Conservation (phyloP, 2,888 invertebrate genomes). For the Epirrita christyi region DNA sequence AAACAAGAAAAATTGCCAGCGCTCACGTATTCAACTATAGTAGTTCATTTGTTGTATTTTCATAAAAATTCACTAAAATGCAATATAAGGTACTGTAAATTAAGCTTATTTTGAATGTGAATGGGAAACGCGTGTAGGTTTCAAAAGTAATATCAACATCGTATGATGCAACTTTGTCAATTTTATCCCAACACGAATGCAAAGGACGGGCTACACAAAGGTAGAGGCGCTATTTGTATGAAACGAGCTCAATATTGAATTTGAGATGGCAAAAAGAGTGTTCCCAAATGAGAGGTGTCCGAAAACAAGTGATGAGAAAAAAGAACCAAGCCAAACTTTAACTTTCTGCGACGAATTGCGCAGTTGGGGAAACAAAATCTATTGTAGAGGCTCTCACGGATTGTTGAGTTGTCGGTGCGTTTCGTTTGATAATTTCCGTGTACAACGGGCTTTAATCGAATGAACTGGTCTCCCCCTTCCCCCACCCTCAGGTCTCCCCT, state of each 20-base stretch:
- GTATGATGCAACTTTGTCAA: constrained; percentile 34
- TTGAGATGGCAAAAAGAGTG: constrained; percentile 45
- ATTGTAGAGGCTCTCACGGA: constrained; percentile 75
- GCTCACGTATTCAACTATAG: no score
- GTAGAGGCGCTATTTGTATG: constrained; percentile 47
- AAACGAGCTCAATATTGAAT: constrained; percentile 52
- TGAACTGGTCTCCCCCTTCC: constrained; percentile 56
- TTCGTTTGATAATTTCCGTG: constrained; percentile 82
- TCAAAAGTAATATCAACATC: constrained; percentile 26
- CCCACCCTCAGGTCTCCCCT: constrained; percentile 21
- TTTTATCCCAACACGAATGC: constrained; percentile 36
- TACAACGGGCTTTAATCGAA: constrained; percentile 81
- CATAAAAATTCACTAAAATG: constrained; percentile 5
- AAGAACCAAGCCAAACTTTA: constrained; percentile 53
- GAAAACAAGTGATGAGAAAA: constrained; percentile 56
- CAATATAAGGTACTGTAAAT: constrained; percentile 3
- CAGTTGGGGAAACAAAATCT: constrained; percentile 77
- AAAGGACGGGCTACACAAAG: constrained; percentile 45
- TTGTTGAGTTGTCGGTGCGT: constrained; percentile 78
- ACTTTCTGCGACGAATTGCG: constrained; percentile 67
- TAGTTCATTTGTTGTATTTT: neutral
- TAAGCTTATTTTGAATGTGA: constrained; percentile 15
- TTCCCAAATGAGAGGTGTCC: constrained; percentile 59
- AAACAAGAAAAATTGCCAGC: no score
- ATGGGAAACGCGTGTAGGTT: constrained; percentile 19